phyloP scores from a whole-genome alignment of 2,888 invertebrate genomes.

The Ellobium chinense region DNA sequence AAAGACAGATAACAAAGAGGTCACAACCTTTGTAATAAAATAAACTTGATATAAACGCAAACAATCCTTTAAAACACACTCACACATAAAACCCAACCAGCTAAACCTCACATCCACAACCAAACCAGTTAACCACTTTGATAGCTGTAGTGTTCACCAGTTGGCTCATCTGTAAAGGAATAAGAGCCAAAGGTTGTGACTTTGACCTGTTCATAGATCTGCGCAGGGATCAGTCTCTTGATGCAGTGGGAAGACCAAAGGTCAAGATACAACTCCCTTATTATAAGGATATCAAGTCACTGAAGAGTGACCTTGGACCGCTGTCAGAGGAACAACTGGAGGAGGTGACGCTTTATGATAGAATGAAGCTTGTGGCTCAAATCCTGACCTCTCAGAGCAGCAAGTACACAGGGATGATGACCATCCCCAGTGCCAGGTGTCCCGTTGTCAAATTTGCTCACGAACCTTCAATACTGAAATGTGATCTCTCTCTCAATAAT shows the following conservation, averaged over 20 bases:
- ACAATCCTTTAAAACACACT: too few relatives aligned
- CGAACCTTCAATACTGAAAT: constrained; percentile 61
- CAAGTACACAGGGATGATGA: constrained; percentile 52
- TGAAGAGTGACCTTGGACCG: constrained; percentile 62
- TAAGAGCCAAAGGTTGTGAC: constrained; percentile 73
- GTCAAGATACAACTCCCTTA: constrained; percentile 55
- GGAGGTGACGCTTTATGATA: constrained; percentile 55
- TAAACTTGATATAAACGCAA: too few relatives aligned
- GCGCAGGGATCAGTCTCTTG: not conserved
- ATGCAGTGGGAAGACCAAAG: not conserved
- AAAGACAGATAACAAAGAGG: too few relatives aligned
- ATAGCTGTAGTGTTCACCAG: constrained; percentile 70
- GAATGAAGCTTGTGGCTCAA: constrained; percentile 56
- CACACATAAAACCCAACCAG: too few relatives aligned
- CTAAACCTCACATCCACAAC: too few relatives aligned
- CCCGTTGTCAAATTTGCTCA: constrained; percentile 71
- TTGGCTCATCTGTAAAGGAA: constrained; percentile 77
- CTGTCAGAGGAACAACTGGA: constrained; percentile 56
- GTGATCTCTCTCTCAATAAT: constrained; percentile 75
- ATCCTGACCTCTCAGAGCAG: constrained; percentile 59
- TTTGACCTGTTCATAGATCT: constrained; percentile 74
- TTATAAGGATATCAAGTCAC: constrained; percentile 59
- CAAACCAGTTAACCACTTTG: too few relatives aligned
- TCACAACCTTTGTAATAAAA: too few relatives aligned
- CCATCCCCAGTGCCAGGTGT: constrained; percentile 67